These are phyloP conservation scores for Eretmocerus hayati DNA, from an alignment of 2,888 invertebrate genomes.

Conservation along the genomic window DNA sequence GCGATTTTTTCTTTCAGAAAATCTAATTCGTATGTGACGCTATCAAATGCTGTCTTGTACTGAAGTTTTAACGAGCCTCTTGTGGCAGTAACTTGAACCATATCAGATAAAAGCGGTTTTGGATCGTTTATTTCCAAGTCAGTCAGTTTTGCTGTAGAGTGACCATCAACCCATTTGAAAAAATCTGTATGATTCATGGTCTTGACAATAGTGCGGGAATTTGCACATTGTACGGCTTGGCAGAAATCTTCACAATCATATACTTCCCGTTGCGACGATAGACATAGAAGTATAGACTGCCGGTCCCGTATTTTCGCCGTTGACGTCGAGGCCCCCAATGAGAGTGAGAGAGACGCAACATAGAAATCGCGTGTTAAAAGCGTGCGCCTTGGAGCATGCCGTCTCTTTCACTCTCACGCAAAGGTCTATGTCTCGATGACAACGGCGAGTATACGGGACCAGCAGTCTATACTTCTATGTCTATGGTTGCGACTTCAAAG, in stretches of 20 bases:
- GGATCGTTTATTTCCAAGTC: neutral
- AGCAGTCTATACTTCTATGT: no score
- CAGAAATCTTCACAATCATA: conserved; percentile 7
- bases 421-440: no score
- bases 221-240: no score
- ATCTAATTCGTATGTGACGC: neutral
- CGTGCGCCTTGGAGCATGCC: no score
- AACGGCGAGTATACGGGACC: no score
- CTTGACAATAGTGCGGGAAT: neutral
- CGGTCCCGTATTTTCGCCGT: no score
- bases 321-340: no score
- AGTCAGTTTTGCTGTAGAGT: neutral
- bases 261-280: no score
- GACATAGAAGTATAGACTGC: no score
- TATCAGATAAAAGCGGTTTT: neutral
- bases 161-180: neutral
- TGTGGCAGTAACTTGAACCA: neutral
- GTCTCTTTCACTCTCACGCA: no score
- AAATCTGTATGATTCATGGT: neutral
- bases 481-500: conserved; percentile 11
- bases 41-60: neutral
- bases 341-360: no score
- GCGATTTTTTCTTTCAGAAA: neutral
- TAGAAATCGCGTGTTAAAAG: no score
- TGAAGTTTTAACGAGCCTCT: neutral